Evolutionary conservation across 1,140 invertebrate genomes (phyloP).

Genomic region (Papilio aristodemus): DNA sequence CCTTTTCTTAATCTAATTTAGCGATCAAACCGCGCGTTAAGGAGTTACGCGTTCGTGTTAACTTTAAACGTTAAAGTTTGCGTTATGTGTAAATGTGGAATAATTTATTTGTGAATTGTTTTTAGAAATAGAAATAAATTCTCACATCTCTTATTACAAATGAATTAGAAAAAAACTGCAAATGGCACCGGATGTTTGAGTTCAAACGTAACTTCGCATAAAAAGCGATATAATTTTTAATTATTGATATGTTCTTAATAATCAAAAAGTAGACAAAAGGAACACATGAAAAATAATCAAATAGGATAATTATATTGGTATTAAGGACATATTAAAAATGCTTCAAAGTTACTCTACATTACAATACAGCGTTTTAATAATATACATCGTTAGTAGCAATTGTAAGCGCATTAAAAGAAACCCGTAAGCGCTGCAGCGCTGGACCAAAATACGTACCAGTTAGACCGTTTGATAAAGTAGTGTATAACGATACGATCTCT

Average conservation of each 20-base stretch:
- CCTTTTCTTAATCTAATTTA: constrained; percentile 34
- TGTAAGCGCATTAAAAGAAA: constrained; percentile 29
- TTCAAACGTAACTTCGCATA: too few species aligned
- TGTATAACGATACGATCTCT: constrained; percentile 43
- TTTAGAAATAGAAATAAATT: background rate
- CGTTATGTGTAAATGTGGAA: background rate
- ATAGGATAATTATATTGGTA: too few species aligned
- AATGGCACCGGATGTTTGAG: too few species aligned
- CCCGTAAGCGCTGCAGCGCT: constrained; percentile 27
- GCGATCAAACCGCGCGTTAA: constrained; percentile 29
- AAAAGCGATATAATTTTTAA: background rate
- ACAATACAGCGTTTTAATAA: constrained; percentile 14
- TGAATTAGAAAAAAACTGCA: background rate
- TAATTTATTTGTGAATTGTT: constrained; percentile 16
- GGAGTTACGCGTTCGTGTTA: constrained; percentile 7
- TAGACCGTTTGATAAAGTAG: constrained; percentile 21
- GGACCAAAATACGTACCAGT: constrained; percentile 30
- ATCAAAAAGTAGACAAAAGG: too few species aligned
- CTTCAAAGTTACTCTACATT: background rate
- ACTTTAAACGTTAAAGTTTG: background rate
- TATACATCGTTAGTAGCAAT: constrained; percentile 22
- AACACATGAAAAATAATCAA: too few species aligned
- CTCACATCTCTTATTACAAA: background rate
- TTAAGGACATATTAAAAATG: background rate
- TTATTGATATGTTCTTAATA: too few species aligned